These are phyloP conservation scores for Dryomyza anilis DNA, from an alignment of 2,888 invertebrate genomes.

Conservation along the genomic window DNA sequence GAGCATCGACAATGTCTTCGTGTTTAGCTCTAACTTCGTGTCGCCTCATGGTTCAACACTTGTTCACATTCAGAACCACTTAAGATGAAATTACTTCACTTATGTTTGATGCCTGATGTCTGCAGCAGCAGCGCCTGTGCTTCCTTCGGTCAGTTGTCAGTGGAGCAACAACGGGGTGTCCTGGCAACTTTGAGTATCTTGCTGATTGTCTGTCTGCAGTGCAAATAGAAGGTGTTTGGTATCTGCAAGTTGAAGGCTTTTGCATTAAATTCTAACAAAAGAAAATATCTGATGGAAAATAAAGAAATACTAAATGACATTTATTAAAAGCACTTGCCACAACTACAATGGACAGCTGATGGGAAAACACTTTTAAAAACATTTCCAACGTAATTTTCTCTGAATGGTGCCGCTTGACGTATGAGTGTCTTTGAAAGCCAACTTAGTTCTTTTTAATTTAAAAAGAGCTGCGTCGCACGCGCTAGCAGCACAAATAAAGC, in stretches of 20 bases:
- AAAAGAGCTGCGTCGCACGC: not conserved
- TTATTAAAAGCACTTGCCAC: not conserved
- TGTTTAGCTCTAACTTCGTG: not conserved
- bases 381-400: not conserved
- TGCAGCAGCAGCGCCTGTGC: not conserved
- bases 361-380: no score
- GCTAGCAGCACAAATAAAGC: not conserved
- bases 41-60: not conserved
- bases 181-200: not conserved
- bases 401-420: not conserved
- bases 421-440: not conserved
- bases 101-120: not conserved
- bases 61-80: not conserved
- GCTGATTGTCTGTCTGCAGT: not conserved
- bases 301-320: not conserved
- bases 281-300: not conserved
- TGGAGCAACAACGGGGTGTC: no score
- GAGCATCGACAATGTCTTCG: not conserved
- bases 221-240: not conserved
- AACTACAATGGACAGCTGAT: no score
- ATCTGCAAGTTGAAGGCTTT: not conserved
- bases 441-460: not conserved
- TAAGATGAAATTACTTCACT: slow-evolving; percentile 8
- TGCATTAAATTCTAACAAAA: not conserved
- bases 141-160: no score